Percentiles rank a stretch among this genome's conserved stretches.
Conservation (phyloP, 2,797 vertebrate species). For the Clamator glandarius region DNA sequence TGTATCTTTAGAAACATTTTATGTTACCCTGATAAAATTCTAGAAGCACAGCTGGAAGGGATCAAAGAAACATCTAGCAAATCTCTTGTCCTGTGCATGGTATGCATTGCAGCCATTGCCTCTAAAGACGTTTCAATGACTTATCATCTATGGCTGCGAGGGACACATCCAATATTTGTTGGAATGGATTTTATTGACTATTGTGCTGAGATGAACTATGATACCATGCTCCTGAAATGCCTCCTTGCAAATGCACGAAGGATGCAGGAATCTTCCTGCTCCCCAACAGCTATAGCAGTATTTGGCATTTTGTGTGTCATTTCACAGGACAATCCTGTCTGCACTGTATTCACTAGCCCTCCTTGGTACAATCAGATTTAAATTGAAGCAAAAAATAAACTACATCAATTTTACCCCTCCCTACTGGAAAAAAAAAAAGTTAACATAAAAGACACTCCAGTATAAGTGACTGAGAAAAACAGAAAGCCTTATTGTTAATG, state of each 20-base stretch:
- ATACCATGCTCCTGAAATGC: background rate
- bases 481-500: background rate
- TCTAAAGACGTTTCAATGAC: background rate
- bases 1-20: conserved; percentile 19
- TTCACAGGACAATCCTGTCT: background rate
- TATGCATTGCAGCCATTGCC: background rate
- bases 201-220: conserved; percentile 5
- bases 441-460: background rate
- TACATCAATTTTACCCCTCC: background rate
- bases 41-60: background rate
- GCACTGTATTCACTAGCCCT: background rate
- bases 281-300: background rate
- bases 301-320: background rate
- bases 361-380: background rate
- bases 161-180: background rate
- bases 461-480: background rate
- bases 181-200: conserved; percentile 22
- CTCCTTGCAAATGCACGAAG: background rate
- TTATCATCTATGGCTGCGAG: background rate
- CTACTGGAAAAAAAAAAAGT: background rate
- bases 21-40: background rate
- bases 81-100: background rate
- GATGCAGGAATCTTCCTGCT: background rate
- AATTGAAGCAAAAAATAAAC: background rate
- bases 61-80: conserved; percentile 1